A percentile compares a stretch with the other conserved stretches of the same genome.
phyloP scores from a whole-genome alignment of 2,888 invertebrate genomes.

The Creontiades dilutus region DNA sequence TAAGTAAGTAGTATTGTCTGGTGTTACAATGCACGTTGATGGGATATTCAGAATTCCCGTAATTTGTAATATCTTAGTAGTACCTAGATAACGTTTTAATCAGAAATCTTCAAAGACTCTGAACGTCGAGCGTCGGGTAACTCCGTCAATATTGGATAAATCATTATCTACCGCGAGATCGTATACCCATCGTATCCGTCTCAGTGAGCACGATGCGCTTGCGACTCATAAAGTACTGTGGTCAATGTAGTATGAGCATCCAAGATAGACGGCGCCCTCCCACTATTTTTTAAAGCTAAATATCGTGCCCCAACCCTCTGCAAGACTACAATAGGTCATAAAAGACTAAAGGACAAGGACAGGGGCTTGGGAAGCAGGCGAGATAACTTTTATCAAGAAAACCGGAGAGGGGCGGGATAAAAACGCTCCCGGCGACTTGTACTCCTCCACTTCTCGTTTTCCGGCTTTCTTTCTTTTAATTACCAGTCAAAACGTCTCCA shows the following conservation, averaged over 20 bases:
- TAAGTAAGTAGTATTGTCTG: too few species aligned
- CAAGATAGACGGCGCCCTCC: constrained; percentile 42
- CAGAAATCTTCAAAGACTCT: too few species aligned
- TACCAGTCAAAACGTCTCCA: constrained; percentile 66
- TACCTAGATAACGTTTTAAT: too few species aligned
- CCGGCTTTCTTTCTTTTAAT: constrained; percentile 63
- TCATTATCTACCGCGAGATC: background rate
- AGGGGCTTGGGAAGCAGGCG: constrained; percentile 18
- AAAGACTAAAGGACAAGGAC: constrained; percentile 51
- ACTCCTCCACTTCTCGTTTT: background rate
- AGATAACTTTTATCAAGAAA: constrained; percentile 60
- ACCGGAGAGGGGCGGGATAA: background rate
- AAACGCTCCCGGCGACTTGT: constrained; percentile 17
- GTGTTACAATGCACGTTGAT: too few species aligned
- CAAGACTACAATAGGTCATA: constrained; percentile 53
- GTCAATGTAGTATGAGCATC: constrained; percentile 55
- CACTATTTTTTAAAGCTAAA: constrained; percentile 35
- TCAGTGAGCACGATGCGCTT: constrained; percentile 36
- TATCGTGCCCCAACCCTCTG: constrained; percentile 11
- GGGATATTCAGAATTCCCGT: too few species aligned
- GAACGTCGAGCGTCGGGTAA: too few species aligned
- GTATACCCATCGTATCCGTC: background rate
- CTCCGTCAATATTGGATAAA: too few species aligned
- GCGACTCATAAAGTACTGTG: constrained; percentile 44
- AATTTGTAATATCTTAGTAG: too few species aligned